Evolutionary conservation across 92 coral and sea anemone genomes (phyloP), one percentile per base, ranked within the genome.

Genomic region (Zoanthus solanderi): DNA sequence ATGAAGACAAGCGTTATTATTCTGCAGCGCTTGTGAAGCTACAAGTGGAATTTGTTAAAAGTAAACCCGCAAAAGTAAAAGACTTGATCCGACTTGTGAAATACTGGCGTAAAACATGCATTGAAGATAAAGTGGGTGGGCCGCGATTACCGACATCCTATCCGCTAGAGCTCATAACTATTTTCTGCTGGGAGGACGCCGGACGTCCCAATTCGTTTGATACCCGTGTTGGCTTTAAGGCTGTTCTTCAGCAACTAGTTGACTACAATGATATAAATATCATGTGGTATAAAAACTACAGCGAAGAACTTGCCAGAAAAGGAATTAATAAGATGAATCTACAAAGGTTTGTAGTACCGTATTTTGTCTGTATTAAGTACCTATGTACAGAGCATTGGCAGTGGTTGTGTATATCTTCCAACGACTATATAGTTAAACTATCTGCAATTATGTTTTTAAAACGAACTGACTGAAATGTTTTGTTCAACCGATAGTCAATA

Each of bases 51-150:
- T 92, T 92, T 53, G 92, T 92, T 34, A 73, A 80, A 45, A 44
- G n/a, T 4, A 32, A 69, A 42, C 92, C 91, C 28, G 75, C 92
- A 9, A 90, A 87, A 46, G 92, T 92, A 15, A 92, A 92, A 87
- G 79, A 89, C 68, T 85, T 92, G 37, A 92, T 92, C 73, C 94
- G 92, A 32, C 84, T 89, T 28, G 93, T 91, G 31, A 91, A 91
- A 78, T 87, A 87, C 91, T 91, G 93, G 93, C 87, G 82, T 45
- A 91, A 91, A 56, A 73, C 85, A 53, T 79, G 72, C 57, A 72
- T 84, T 17, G 78, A 37, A 7, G 65, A 56, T 23, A 9, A 0
- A 63, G n/a, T 2, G 10, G 42, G 42, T 37, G 17, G 23, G 31
- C 9, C 50, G 37, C 65, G 88, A 50, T 17, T 83, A 29, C 92